A percentile compares a stretch with the other conserved stretches of the same genome.
These are phyloP conservation scores for Axinella damicornis DNA, from an alignment of 37 sponge, comb jelly and placozoan genomes.

Conservation along the genomic window DNA sequence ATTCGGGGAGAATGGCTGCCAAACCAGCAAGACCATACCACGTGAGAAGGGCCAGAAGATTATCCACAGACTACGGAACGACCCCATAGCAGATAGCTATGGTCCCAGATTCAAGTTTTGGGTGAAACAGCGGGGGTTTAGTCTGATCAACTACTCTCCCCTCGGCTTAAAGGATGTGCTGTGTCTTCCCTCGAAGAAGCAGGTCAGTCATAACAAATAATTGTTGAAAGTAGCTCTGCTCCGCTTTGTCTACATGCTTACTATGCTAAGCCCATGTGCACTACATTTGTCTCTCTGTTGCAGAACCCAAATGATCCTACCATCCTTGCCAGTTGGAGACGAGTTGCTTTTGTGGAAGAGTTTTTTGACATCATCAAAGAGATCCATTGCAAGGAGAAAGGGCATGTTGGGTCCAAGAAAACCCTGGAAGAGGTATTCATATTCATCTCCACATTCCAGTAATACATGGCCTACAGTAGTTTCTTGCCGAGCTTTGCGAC, in stretches of 20 bases:
- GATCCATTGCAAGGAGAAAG: slow-evolving; percentile 34
- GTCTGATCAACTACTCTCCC: slow-evolving; percentile 9
- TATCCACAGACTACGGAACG: not conserved
- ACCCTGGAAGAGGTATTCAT: not conserved
- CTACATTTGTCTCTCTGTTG: not conserved
- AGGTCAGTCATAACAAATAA: not conserved
- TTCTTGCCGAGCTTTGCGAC: too few relatives aligned
- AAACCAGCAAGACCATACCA: too few relatives aligned
- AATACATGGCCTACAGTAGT: too few relatives aligned
- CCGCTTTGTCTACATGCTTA: not conserved
- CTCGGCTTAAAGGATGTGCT: slow-evolving; percentile 19
- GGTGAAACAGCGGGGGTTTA: slow-evolving; percentile 7
- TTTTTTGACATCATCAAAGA: slow-evolving; percentile 34
- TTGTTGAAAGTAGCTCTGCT: too few relatives aligned
- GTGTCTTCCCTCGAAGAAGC: slow-evolving; percentile 8
- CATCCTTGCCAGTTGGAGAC: slow-evolving; percentile 19
- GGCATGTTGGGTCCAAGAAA: slow-evolving; percentile 14
- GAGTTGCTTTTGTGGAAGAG: slow-evolving; percentile 36
- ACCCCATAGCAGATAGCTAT: not conserved
- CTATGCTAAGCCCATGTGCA: not conserved
- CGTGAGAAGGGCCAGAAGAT: not conserved
- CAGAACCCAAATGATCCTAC: slow-evolving; percentile 38
- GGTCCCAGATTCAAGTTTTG: slow-evolving; percentile 31
- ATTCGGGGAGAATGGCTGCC: too few relatives aligned
- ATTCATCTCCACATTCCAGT: too few relatives aligned